These are phyloP conservation scores for Elymnias hypermnestra DNA, from an alignment of 1,140 invertebrate species.

Conservation along the genomic window DNA sequence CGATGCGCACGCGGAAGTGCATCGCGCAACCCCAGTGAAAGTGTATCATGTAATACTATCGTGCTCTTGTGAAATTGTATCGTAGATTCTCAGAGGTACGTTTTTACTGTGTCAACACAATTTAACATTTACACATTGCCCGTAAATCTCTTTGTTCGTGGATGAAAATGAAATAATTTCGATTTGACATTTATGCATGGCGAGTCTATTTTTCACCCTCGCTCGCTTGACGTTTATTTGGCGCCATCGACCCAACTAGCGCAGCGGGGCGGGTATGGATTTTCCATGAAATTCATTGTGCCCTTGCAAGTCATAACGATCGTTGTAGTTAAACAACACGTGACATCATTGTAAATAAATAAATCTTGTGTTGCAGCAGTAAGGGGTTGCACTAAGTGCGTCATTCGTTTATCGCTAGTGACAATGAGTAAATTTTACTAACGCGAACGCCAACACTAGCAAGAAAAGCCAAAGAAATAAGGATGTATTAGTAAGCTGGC, in stretches of 20 bases:
- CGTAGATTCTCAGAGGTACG: constrained; percentile 35
- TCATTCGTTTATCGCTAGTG: constrained; percentile 64
- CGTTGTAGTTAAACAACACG: constrained; percentile 50
- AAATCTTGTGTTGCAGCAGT: constrained; percentile 56
- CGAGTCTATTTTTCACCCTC: constrained; percentile 35
- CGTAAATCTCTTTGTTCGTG: constrained; percentile 17
- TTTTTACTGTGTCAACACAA: constrained; percentile 12
- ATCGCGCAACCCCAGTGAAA: constrained; percentile 61
- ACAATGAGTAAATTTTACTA: constrained; percentile 66
- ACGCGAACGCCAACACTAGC: constrained; percentile 52
- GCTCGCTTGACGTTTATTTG: constrained; percentile 60
- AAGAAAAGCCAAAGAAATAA: constrained; percentile 73
- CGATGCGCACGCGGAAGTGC: constrained; percentile 44
- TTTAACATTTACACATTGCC: constrained; percentile 10
- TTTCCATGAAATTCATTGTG: constrained; percentile 56
- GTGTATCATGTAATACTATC: constrained; percentile 72
- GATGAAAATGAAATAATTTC: constrained; percentile 14
- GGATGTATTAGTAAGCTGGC: constrained; percentile 60
- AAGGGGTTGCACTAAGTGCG: constrained; percentile 68
- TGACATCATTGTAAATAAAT: constrained; percentile 42
- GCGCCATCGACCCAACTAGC: constrained; percentile 74
- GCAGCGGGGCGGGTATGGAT: constrained; percentile 54
- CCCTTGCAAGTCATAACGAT: constrained; percentile 51
- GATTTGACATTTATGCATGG: constrained; percentile 4
- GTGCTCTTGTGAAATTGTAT: constrained; percentile 71